These are phyloP conservation scores for Pseudomyrmex pallidus DNA, from an alignment of 1,140 invertebrate species.

Conservation along the genomic window DNA sequence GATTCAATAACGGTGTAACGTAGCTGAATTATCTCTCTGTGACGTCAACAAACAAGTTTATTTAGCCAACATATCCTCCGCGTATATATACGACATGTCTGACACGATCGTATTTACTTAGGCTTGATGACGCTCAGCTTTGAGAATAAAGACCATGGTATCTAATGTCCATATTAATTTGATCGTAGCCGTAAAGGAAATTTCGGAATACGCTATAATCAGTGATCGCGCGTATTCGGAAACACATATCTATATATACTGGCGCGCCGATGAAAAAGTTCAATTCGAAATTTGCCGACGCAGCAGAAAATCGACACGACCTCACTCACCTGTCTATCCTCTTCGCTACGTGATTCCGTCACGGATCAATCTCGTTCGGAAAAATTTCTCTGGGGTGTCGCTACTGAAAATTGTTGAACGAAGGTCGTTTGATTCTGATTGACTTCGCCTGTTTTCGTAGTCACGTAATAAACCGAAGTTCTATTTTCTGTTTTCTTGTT, in stretches of 20 bases:
- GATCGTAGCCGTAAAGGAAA: slow-evolving; percentile 2
- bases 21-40: slow-evolving; percentile 5
- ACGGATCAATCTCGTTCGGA: slow-evolving; percentile 49
- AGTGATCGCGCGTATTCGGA: slow-evolving; percentile 4
- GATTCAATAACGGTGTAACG: neutral
- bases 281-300: slow-evolving; percentile 49
- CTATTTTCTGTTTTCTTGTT: too few species aligned
- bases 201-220: neutral
- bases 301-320: slow-evolving; percentile 51
- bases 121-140: slow-evolving; percentile 38
- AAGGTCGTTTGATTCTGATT: slow-evolving; percentile 24
- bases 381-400: slow-evolving; percentile 52
- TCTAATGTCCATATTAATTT: slow-evolving; percentile 33
- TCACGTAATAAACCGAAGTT: too few species aligned
- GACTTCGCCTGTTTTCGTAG: neutral
- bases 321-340: slow-evolving; percentile 51
- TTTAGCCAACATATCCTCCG: slow-evolving; percentile 11
- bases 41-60: slow-evolving; percentile 15
- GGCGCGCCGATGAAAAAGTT: slow-evolving; percentile 37
- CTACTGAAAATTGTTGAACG: slow-evolving; percentile 38
- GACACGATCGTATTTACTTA: slow-evolving; percentile 34
- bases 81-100: slow-evolving; percentile 15
- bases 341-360: slow-evolving; percentile 53
- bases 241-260: neutral
- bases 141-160: slow-evolving; percentile 33